Conservation (phyloP, 2,797 vertebrate species). For the Alcedo atthis region DNA sequence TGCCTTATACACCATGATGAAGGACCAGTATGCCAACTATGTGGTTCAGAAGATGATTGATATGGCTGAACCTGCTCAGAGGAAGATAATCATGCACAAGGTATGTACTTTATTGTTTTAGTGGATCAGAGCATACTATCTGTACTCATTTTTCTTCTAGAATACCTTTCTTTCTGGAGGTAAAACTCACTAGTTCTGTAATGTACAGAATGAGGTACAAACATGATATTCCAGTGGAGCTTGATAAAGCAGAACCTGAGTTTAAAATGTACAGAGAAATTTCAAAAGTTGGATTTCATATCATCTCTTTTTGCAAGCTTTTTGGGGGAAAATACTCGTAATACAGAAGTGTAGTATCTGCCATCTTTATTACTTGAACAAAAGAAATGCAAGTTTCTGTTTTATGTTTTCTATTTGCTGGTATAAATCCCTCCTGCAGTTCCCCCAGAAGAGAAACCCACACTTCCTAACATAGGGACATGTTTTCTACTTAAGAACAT, state of each 20-base stretch:
- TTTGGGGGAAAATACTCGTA: neutral
- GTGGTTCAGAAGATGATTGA: conserved; percentile 99
- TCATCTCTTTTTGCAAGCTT: neutral
- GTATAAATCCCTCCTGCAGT: neutral
- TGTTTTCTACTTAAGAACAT: neutral
- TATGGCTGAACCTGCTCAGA: conserved; percentile 96
- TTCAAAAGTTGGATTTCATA: neutral
- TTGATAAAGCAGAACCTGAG: neutral
- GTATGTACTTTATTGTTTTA: conserved; percentile 70
- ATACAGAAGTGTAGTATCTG: neutral
- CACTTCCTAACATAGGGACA: neutral
- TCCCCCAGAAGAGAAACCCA: neutral
- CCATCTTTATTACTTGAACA: neutral
- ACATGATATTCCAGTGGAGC: neutral
- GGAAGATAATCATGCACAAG: conserved; percentile 99
- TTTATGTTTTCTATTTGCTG: neutral
- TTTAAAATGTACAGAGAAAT: neutral
- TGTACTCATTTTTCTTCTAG: neutral
- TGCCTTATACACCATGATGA: conserved; percentile 99
- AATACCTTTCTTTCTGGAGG: neutral
- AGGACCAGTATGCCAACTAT: conserved; percentile 99
- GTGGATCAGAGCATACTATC: neutral
- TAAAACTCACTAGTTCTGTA: neutral
- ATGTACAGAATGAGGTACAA: neutral
- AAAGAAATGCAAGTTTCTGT: neutral